Evolutionary conservation across 2,888 invertebrate species (phyloP).

Genomic region (Plagodis pulveraria): DNA sequence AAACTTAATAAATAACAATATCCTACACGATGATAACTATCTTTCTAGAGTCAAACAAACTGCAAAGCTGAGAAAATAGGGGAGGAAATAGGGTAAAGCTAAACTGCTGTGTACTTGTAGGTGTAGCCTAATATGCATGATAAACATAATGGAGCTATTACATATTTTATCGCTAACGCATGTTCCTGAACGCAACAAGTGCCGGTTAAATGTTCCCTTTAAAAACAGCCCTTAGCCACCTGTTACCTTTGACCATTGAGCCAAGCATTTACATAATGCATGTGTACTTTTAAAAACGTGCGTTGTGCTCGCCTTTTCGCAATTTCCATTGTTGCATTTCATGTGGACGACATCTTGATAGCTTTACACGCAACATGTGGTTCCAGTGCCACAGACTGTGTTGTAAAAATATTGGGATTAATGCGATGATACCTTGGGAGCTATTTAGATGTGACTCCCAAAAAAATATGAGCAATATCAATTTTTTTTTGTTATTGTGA

Average conservation of each 20-base stretch:
- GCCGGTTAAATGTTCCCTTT: slow-evolving; percentile 52
- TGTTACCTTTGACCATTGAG: slow-evolving; percentile 57
- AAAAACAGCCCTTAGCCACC: slow-evolving; percentile 60
- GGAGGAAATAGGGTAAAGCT: background rate
- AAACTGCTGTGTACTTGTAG: background rate
- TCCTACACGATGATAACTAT: background rate
- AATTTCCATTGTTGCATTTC: slow-evolving; percentile 37
- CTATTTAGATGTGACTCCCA: no score
- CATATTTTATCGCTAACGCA: slow-evolving; percentile 36
- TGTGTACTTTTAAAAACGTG: slow-evolving; percentile 38
- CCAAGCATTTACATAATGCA: slow-evolving; percentile 48
- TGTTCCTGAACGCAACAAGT: slow-evolving; percentile 60
- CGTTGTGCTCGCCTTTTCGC: slow-evolving; percentile 24
- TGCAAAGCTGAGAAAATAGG: background rate
- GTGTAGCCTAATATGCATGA: background rate
- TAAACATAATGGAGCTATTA: slow-evolving; percentile 52
- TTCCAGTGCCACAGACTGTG: no score
- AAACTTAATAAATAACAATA: background rate
- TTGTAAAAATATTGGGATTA: no score
- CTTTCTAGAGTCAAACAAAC: background rate
- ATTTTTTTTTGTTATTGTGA: no score
- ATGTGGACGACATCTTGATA: slow-evolving; percentile 31
- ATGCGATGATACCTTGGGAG: no score
- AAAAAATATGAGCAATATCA: no score
- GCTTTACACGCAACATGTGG: slow-evolving; percentile 2